Percentiles rank a stretch among this genome's conserved stretches.
Evolutionary conservation across 2,113 vertebrate genomes (phyloP).

Genomic region (Pseudorhombus dupliciocellatus): DNA sequence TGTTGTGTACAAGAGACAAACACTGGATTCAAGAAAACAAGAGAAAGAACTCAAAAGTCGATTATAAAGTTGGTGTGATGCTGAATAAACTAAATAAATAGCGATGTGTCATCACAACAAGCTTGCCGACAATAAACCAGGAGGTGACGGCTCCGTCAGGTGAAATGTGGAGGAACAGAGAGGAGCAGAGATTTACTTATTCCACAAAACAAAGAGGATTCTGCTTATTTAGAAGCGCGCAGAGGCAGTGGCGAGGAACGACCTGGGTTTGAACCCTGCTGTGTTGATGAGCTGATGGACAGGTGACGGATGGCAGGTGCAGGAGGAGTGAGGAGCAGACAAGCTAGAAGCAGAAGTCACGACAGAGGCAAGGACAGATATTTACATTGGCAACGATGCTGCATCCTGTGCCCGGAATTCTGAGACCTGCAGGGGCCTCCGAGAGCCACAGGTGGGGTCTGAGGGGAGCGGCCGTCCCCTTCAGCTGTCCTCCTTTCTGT

Average conservation of each 20-base stretch:
- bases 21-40: no score
- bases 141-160: not conserved
- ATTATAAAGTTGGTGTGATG: not conserved
- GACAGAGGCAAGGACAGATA: not conserved
- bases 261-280: no score
- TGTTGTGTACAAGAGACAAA: no score
- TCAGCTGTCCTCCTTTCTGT: not conserved
- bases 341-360: not conserved
- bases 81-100: not conserved
- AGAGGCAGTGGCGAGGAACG: not conserved
- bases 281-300: not conserved
- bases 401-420: not conserved
- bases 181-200: no score
- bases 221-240: no score
- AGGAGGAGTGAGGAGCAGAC: not conserved
- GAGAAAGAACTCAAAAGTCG: no score
- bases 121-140: not conserved
- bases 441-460: not conserved
- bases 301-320: not conserved
- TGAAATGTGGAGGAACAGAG: not conserved
- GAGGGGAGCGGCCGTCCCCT: no score
- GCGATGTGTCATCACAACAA: no score
- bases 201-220: no score
- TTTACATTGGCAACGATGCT: not conserved
- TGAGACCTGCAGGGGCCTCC: not conserved